Conservation (phyloP, 2,797 vertebrate genomes). For the Aphelocoma californica region DNA sequence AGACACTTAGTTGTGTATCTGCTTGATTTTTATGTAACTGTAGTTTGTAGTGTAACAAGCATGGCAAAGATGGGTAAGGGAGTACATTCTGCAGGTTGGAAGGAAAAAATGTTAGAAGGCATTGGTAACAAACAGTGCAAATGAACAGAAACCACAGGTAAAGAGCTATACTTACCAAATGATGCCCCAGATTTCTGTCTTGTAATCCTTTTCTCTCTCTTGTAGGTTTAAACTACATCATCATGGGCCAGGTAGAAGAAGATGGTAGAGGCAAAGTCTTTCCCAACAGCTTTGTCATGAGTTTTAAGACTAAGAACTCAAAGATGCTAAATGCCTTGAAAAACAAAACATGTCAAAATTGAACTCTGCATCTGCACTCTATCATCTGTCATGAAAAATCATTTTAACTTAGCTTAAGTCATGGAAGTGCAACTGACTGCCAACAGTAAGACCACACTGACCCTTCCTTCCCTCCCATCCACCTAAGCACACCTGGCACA, state of each 20-base stretch:
- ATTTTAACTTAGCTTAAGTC: constrained; percentile 2
- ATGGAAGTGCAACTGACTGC: neutral
- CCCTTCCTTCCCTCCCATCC: neutral
- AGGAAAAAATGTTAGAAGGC: neutral
- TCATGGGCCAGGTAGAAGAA: constrained; percentile 95
- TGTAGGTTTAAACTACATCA: constrained; percentile 95
- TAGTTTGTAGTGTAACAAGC: neutral
- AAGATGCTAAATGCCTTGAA: constrained; percentile 87
- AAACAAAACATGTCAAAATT: constrained; percentile 87
- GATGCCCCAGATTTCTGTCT: neutral
- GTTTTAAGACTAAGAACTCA: constrained; percentile 94
- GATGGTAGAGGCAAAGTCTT: constrained; percentile 89
- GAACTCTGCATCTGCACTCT: constrained; percentile 24
- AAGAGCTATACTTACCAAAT: neutral
- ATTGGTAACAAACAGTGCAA: neutral
- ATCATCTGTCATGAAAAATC: constrained; percentile 13
- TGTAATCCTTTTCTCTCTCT: neutral
- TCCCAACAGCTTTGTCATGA: constrained; percentile 91
- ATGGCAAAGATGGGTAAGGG: neutral
- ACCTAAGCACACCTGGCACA: neutral
- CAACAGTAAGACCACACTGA: neutral
- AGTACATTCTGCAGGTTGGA: neutral
- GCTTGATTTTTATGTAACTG: neutral
- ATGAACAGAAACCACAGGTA: neutral
- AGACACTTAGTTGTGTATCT: neutral